Evolutionary conservation across 2,888 invertebrate genomes (phyloP), one percentile per base, ranked within the genome.

Genomic region (Tanytarsus gracilentus): DNA sequence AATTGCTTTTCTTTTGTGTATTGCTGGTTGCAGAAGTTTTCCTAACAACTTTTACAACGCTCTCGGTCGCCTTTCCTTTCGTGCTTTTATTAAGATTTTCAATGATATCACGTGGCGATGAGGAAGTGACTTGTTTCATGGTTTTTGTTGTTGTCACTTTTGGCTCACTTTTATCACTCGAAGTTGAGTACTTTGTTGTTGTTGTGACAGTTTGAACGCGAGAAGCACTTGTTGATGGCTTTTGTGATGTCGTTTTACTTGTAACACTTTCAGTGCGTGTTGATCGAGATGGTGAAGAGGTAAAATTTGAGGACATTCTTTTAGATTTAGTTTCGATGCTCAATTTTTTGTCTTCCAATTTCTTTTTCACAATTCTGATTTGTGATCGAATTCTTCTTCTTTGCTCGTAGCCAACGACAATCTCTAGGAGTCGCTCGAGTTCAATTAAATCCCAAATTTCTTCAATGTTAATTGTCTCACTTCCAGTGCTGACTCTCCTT

Each of bases 301-400:
- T 62, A 61, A 64, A 25, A 62, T 18, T 29, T 18, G 77, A 77
- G 60, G 71, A 75, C 59, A 77, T 76, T 39, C 75, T 74, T 62
- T 72, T 61, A 2, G 39, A 56, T 55, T 14, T 40, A 58, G 70
- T 63, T 16, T 65, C 62, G 21, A 16, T 23, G 1, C 26, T 48
- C 4, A 67, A 61, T 65, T 76, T 52, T 18, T n/a, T 25, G 3
- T 51, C 36, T 16, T 11, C 9, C 16, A 77, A 76, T 64, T 79
- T 75, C 66, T 84, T 83, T 69, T 82, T 85, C 7, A 86, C 83
- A 16, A 85, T 70, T 63, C 88, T 78, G 63, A 89, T 86, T 72
- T 88, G 88, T 2, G 85, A 79, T 63, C 89, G 78, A 61, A 90
- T 85, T 65, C 85, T 79, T 63, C 87, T 79, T 65, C 89, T 76